Evolutionary conservation across 2,113 vertebrate species (phyloP), one percentile per base, ranked within the genome.

Genomic region (Heliornis fulica): DNA sequence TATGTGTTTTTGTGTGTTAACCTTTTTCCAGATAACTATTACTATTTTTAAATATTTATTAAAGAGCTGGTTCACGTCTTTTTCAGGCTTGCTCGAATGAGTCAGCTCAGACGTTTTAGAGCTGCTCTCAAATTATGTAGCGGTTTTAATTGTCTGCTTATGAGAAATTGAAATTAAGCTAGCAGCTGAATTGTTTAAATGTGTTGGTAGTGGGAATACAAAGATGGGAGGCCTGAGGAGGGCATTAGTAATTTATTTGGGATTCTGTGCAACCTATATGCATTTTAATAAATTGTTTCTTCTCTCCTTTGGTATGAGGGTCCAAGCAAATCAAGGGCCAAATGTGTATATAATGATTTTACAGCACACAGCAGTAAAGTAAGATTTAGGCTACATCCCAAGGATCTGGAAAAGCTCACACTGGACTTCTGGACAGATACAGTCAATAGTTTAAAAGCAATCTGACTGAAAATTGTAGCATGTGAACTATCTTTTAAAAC

Each of bases 51-150:
- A 91, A 69, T 63, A 50, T 77, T 89, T 90, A 29, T 87, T 91
- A 34, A 17, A 61, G 32, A 72, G 74, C 26, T 28, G 16, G 18
- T 90, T 90, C 6, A 3, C 78, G 60, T 80, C 59, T 93, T 94
- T 90, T 87, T 64, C 61, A 66, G 76, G 34, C 56, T 84, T 89
- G 29, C 75, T 94, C 10, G 9, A 38, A 64, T 95, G 71, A 94
- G 54, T 93, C 91, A 87, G n/a, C 65, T 83, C 51, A 93, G 70
- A 34, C 68, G 60, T 83, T 95, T 93, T 83, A 89, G 77, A 84
- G 32, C 34, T 83, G 61, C n/a, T 91, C 70, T 10, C 41, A 60
- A 72, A 80, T 80, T 43, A 79, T 31, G 21, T 41, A 69, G 48
- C 1, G 3, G 36, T 83, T 94, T 85, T 90, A 89, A 64, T 93